Base-by-base conservation (phyloP, 1,140 invertebrate genomes). In the Neodiprion pinetum region DNA sequence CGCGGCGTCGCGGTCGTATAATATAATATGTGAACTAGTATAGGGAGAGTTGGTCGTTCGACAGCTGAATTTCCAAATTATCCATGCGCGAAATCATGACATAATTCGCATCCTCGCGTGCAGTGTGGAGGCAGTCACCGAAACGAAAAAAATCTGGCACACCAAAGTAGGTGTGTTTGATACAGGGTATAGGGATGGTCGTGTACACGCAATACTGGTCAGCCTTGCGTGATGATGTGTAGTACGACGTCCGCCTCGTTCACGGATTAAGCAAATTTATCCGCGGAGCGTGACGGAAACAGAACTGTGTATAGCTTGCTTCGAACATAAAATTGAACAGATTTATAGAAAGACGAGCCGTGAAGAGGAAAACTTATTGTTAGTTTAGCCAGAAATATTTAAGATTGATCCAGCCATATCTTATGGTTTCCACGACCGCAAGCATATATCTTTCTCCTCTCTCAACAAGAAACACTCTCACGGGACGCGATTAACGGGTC, bases 341-440 rank as follows among this genome's bases (percentile, higher is more conserved):
- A 5, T 40, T 40, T 40, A 5, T 40, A 40, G 2, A 40, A 40
- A 40, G 28, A 76, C 72, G 50, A 73, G 75, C 53, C 75, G 70
- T 48, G 76, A 72, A 77, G 61, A 78, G 72, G 65, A 48, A 74
- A 74, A 78, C 72, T 72, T 75, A 74, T 72, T 70, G 72, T 72
- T 72, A 53, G 48, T 3, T 14, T 17, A 70, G 49, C n/a, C 14
- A 40, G 66, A 28, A 21, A 68, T 66, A 67, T 50, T 12, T 11
- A 65, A 9, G 61, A n/a, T 21, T 72, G 71, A 28, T 72, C 68
- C 65, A 48, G 49, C 5, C 67, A 67, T 48, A 74, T 65, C 77
- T 71, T 69, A 72, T 76, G 50, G 78, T 17, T 48, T 28, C 68
- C 66, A 50, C 53, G 40, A 65, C 68, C 66, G 67, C 67, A n/a